Percentiles rank a stretch among this genome's conserved stretches.
phyloP scores from a whole-genome alignment of 2,888 invertebrate species.

The Tetheella fluctuosa region DNA sequence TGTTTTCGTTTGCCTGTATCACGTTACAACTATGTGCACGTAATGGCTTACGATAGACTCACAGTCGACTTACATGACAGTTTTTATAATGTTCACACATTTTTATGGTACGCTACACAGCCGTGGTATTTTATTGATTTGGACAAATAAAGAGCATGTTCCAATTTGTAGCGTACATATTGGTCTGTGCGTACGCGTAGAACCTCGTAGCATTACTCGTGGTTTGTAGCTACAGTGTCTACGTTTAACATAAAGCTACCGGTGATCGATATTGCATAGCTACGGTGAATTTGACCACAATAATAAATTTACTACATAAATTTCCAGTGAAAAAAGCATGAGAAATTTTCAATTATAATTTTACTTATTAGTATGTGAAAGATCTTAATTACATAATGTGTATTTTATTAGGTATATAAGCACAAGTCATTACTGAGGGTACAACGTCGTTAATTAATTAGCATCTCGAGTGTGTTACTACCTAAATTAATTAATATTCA shows the following conservation, averaged over 20 bases:
- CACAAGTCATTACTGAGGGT: slow-evolving; percentile 12
- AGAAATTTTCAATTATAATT: no score
- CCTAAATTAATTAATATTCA: slow-evolving; percentile 33
- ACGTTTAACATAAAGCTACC: slow-evolving; percentile 24
- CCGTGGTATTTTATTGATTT: slow-evolving; percentile 42
- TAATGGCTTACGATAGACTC: slow-evolving; percentile 58
- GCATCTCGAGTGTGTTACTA: slow-evolving; percentile 24
- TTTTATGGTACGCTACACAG: slow-evolving; percentile 29
- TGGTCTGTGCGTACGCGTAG: slow-evolving; percentile 12
- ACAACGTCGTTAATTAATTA: slow-evolving; percentile 21
- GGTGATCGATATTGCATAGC: slow-evolving; percentile 17
- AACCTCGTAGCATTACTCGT: slow-evolving; percentile 29
- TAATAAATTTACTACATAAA: no score
- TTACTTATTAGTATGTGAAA: no score
- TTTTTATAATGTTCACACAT: slow-evolving; percentile 33
- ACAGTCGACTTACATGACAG: slow-evolving; percentile 37
- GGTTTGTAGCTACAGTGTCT: slow-evolving; percentile 22
- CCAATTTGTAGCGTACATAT: slow-evolving; percentile 36
- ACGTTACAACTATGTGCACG: slow-evolving; percentile 32
- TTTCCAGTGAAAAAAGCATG: no score
- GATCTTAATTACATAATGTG: no score
- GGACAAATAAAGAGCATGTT: slow-evolving; percentile 43
- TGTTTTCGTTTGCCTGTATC: slow-evolving; percentile 55
- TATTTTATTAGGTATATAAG: slow-evolving; percentile 10
- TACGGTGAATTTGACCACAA: no score